A percentile compares a stretch with the other conserved stretches of the same genome.
Conservation (phyloP, 2,797 vertebrate species). For the Pteronotus mesoamericanus region DNA sequence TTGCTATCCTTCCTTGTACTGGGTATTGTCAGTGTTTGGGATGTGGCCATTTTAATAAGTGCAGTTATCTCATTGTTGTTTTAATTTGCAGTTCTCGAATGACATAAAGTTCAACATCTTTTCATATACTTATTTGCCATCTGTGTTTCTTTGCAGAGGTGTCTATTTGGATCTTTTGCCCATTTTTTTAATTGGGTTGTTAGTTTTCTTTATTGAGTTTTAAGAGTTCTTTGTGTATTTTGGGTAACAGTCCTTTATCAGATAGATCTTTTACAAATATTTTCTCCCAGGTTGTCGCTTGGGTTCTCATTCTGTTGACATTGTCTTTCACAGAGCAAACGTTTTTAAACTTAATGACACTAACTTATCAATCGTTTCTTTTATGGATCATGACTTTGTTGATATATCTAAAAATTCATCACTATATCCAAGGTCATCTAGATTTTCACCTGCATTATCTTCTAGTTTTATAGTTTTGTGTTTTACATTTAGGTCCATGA, state of each 20-base stretch:
- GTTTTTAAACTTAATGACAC: not conserved
- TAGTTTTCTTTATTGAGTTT: not conserved
- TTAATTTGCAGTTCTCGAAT: not conserved
- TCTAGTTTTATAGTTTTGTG: not conserved
- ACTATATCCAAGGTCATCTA: not conserved
- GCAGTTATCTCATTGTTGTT: not conserved
- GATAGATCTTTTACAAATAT: not conserved
- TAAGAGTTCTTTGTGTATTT: not conserved
- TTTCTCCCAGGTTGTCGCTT: not conserved
- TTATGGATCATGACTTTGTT: not conserved
- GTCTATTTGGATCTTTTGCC: not conserved
- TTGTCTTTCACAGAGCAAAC: not conserved
- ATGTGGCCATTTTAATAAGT: not conserved
- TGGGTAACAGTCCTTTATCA: not conserved
- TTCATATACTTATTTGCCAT: not conserved
- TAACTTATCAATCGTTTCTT: not conserved
- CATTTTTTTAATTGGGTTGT: not conserved
- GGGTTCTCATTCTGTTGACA: not conserved
- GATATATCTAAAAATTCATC: not conserved
- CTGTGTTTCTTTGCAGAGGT: not conserved
- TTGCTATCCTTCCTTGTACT: not conserved
- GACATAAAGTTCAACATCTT: not conserved
- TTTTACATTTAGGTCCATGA: not conserved
- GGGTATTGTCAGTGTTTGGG: not conserved
- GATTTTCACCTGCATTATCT: not conserved